Percentiles rank a stretch among this genome's conserved stretches.
Evolutionary conservation across 2,888 invertebrate genomes (phyloP).

Genomic region (Drosophila formosana): DNA sequence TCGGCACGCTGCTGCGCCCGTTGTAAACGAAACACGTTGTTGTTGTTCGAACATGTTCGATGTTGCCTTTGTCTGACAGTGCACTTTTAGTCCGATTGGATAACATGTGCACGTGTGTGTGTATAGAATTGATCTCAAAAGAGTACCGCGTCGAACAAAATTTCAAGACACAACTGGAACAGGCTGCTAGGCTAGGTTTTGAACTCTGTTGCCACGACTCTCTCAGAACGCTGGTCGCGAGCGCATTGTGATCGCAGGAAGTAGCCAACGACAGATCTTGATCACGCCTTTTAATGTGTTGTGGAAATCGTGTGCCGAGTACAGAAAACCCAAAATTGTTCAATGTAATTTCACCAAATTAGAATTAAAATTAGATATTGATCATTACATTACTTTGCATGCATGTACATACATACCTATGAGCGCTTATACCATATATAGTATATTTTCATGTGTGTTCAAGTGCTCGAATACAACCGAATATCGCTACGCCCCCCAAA

Average conservation of each 20-base stretch:
- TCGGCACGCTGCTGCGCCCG: constrained; percentile 52
- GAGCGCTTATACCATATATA: background rate
- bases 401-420: background rate
- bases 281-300: background rate
- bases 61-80: constrained; percentile 6
- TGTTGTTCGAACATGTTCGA: constrained; percentile 40
- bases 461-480: constrained; percentile 1
- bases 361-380: no score
- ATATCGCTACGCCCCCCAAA: constrained; percentile 5
- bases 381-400: background rate
- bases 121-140: constrained; percentile 23
- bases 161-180: constrained; percentile 16
- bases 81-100: constrained; percentile 23
- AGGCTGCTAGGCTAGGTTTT: constrained; percentile 19
- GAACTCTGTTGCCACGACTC: constrained; percentile 14
- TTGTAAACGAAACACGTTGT: constrained; percentile 20
- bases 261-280: constrained; percentile 30
- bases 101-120: constrained; percentile 1
- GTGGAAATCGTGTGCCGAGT: constrained; percentile 11
- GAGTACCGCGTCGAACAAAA: constrained; percentile 15
- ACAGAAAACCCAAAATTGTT: background rate
- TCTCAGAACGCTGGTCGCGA: constrained; percentile 27
- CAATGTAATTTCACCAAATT: background rate
- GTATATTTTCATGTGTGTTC: background rate
- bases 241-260: constrained; percentile 36